These are phyloP conservation scores for Parus major DNA, from an alignment of 2,113 vertebrate genomes.

Conservation along the genomic window DNA sequence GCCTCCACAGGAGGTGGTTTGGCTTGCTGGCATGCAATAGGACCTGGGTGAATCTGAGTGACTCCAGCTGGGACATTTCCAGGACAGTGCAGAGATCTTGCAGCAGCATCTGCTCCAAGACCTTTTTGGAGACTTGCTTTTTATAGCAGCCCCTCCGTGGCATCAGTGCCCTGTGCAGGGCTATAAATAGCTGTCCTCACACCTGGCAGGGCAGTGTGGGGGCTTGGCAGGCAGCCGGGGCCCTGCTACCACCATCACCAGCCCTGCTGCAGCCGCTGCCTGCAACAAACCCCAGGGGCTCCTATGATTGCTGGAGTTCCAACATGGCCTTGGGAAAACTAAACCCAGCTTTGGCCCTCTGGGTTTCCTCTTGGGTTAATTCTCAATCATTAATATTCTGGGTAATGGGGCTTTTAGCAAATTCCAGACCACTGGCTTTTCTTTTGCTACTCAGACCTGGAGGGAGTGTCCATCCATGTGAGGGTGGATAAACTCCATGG, in stretches of 20 bases:
- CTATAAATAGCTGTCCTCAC: constrained; percentile 33
- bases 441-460: neutral
- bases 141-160: constrained; percentile 29
- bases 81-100: neutral
- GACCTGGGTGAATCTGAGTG: neutral
- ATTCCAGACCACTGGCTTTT: neutral
- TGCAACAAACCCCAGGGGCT: rapidly evolving
- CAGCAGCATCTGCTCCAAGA: constrained; percentile 23
- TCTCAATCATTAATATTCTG: neutral
- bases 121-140: constrained; percentile 20
- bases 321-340: neutral
- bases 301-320: neutral
- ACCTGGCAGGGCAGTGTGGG: neutral
- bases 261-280: neutral
- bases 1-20: neutral
- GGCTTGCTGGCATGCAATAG: neutral
- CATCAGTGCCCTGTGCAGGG: neutral
- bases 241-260: neutral
- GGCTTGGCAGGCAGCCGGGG: neutral
- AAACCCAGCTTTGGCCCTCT: neutral
- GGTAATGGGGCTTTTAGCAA: neutral
- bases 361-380: neutral
- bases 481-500: neutral
- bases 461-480: neutral
- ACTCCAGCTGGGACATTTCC: neutral